Conservation (phyloP, 2,113 vertebrate genomes). For the Petromus typicus region DNA sequence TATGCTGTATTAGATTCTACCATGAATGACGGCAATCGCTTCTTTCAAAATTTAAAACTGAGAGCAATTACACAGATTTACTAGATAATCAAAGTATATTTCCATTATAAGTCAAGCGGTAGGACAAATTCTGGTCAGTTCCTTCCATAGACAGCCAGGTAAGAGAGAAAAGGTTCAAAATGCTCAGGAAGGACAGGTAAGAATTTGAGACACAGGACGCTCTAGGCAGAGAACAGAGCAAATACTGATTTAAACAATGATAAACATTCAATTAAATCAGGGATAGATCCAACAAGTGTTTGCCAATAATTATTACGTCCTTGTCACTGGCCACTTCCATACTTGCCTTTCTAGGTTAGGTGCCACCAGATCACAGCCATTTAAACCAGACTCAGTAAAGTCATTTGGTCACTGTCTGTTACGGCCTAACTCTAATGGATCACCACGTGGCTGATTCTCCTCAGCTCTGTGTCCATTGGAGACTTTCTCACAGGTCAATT, state of each 20-base stretch:
- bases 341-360: background rate
- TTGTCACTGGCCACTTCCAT: background rate
- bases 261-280: conserved; percentile 4
- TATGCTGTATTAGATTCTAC: background rate
- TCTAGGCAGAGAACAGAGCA: background rate
- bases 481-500: background rate
- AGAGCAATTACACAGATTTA: background rate
- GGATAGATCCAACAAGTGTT: background rate
- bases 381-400: background rate
- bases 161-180: background rate
- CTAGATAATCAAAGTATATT: background rate
- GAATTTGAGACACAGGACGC: background rate
- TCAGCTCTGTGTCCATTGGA: background rate
- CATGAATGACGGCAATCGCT: background rate
- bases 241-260: background rate
- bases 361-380: background rate
- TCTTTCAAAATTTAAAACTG: conserved; percentile 4
- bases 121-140: background rate
- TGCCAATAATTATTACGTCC: background rate
- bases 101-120: background rate
- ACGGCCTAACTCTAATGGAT: background rate
- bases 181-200: background rate
- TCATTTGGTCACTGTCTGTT: background rate
- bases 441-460: background rate
- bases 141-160: background rate